A percentile compares a stretch with the other conserved stretches of the same genome.
These are phyloP conservation scores for Palaemon carinicauda DNA, from an alignment of 1,140 invertebrate species.

Conservation along the genomic window DNA sequence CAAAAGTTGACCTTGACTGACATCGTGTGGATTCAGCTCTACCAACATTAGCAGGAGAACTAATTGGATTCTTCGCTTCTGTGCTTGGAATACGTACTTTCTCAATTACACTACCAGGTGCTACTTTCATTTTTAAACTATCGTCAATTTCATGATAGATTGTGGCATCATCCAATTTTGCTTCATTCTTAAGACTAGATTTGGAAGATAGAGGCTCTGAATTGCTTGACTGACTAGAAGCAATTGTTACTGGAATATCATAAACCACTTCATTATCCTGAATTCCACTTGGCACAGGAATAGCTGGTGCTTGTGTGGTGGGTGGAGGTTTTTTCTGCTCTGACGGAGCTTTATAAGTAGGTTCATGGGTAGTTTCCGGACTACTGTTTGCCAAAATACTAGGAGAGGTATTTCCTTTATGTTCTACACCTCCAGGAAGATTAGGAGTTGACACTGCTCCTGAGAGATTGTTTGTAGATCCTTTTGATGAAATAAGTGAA, in stretches of 20 bases:
- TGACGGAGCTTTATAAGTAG: neutral
- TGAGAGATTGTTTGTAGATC: constrained; percentile 1
- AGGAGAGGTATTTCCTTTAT: too few species aligned
- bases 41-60: neutral
- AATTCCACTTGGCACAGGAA: neutral
- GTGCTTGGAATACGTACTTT: too few species aligned
- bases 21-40: constrained; percentile 29
- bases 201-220: neutral
- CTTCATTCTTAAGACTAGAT: neutral
- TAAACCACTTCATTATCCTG: constrained; percentile 16
- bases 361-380: neutral
- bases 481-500: constrained; percentile 15
- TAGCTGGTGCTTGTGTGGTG: constrained; percentile 14
- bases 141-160: constrained; percentile 38
- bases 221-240: neutral
- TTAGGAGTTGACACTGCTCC: constrained; percentile 34
- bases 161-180: constrained; percentile 2
- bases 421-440: neutral
- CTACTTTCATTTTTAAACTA: neutral
- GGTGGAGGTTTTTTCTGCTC: constrained; percentile 15
- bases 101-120: neutral
- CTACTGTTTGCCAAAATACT: neutral
- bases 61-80: neutral
- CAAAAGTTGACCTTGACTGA: constrained; percentile 48
- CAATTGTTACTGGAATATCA: constrained; percentile 24